These are phyloP conservation scores for Typhlichthys subterraneus DNA, from an alignment of 2,797 vertebrate species.

Conservation along the genomic window DNA sequence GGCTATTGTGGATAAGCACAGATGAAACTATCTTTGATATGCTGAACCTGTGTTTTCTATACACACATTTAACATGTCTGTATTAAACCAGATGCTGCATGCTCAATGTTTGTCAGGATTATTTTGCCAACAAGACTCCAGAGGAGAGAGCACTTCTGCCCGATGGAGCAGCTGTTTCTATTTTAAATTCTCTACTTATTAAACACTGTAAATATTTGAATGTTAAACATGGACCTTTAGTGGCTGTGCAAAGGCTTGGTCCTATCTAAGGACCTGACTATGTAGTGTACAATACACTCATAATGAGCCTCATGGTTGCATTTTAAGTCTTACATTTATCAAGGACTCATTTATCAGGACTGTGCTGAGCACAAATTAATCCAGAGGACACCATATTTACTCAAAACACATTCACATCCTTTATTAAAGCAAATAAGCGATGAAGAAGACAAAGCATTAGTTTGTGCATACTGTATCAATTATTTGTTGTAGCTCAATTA, in stretches of 20 bases:
- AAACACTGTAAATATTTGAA: constrained; percentile 61
- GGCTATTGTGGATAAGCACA: neutral
- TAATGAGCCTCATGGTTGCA: no score
- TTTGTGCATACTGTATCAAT: constrained; percentile 48
- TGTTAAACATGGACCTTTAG: constrained; percentile 64
- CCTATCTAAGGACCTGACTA: constrained; percentile 23
- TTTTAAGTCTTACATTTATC: no score
- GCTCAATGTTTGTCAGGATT: constrained; percentile 65
- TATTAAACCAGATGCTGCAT: constrained; percentile 57
- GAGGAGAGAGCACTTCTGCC: constrained; percentile 72
- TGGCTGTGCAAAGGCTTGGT: constrained; percentile 39
- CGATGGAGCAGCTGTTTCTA: constrained; percentile 76
- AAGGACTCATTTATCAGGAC: no score
- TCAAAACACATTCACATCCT: no score
- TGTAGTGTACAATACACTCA: constrained; percentile 14
- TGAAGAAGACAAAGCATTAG: constrained; percentile 45
- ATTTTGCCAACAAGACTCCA: constrained; percentile 67
- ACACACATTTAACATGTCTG: constrained; percentile 11
- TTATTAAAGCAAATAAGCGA: constrained; percentile 17
- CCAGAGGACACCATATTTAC: no score
- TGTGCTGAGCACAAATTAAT: no score
- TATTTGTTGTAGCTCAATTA: constrained; percentile 66
- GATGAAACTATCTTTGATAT: neutral
- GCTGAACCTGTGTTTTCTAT: neutral
- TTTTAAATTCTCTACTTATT: constrained; percentile 73